These are phyloP conservation scores for Scarus forsteni DNA, from an alignment of 2,797 vertebrate species.

Conservation along the genomic window DNA sequence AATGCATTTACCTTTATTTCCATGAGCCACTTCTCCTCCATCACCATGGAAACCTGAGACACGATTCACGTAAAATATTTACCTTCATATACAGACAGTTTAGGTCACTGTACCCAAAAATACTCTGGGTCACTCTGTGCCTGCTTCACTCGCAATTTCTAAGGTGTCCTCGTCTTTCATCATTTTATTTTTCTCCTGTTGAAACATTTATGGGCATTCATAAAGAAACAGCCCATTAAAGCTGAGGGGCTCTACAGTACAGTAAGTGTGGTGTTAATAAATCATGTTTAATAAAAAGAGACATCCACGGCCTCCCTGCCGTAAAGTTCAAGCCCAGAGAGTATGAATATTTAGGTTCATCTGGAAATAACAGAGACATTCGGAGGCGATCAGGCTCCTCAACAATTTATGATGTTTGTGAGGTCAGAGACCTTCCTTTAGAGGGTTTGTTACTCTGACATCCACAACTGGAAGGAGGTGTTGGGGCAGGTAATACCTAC, in stretches of 20 bases:
- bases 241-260: constrained; percentile 74
- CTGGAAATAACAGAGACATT: constrained; percentile 60
- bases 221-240: constrained; percentile 80
- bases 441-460: constrained; percentile 9
- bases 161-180: constrained; percentile 73
- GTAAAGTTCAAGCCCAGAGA: constrained; percentile 48
- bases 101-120: constrained; percentile 26
- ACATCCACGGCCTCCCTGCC: constrained; percentile 59
- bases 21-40: constrained; percentile 1
- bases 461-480: constrained; percentile 5
- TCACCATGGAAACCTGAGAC: constrained; percentile 32
- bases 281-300: constrained; percentile 79
- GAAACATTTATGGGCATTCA: constrained; percentile 82
- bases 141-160: constrained; percentile 72
- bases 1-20: constrained; percentile 4
- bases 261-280: constrained; percentile 77
- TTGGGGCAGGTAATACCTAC: constrained; percentile 10
- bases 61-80: constrained; percentile 3
- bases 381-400: constrained; percentile 38
- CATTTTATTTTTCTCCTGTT: constrained; percentile 76
- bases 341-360: constrained; percentile 71
- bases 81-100: constrained; percentile 1
- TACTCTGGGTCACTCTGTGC: constrained; percentile 28
- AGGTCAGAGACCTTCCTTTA: constrained; percentile 21
- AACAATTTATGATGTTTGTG: constrained; percentile 54